These are phyloP conservation scores for Sinelater perroti DNA, from an alignment of 2,888 invertebrate species.

Conservation along the genomic window DNA sequence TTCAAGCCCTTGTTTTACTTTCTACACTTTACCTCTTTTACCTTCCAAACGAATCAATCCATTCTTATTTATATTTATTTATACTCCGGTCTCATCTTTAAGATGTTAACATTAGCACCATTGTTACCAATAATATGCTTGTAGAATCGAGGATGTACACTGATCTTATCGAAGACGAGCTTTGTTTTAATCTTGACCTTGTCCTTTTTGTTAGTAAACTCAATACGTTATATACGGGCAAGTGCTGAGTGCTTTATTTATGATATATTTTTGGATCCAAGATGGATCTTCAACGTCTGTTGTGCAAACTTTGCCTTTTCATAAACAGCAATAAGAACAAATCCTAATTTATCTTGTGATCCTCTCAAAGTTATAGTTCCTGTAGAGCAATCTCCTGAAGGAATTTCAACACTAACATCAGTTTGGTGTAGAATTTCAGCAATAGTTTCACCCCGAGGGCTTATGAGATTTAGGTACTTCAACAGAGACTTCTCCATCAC, in stretches of 20 bases:
- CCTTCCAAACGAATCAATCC: slow-evolving; percentile 94
- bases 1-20: slow-evolving; percentile 82
- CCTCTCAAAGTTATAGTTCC: slow-evolving; percentile 95
- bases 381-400: slow-evolving; percentile 82
- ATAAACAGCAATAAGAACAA: slow-evolving; percentile 84
- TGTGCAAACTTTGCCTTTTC: slow-evolving; percentile 94
- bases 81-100: slow-evolving; percentile 93
- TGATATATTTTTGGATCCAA: slow-evolving; percentile 98
- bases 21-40: slow-evolving; percentile 83
- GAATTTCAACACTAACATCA: slow-evolving; percentile 97
- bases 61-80: slow-evolving; percentile 89
- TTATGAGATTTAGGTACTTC: slow-evolving; percentile 96
- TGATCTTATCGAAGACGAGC: slow-evolving; percentile 83
- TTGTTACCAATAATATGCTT: slow-evolving; percentile 98
- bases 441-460: slow-evolving; percentile 88
- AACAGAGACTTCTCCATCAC: slow-evolving; percentile 92
- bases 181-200: slow-evolving; percentile 93
- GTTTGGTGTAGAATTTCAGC: slow-evolving; percentile 94
- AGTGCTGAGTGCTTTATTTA: slow-evolving; percentile 89
- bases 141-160: slow-evolving; percentile 89
- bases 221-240: slow-evolving; percentile 92
- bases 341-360: slow-evolving; percentile 90
- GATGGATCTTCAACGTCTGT: slow-evolving; percentile 88
- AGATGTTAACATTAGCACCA: slow-evolving; percentile 88
- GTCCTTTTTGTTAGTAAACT: slow-evolving; percentile 90